Evolutionary conservation across 2,888 invertebrate genomes (phyloP).

Genomic region (Hypomecis atomaria): DNA sequence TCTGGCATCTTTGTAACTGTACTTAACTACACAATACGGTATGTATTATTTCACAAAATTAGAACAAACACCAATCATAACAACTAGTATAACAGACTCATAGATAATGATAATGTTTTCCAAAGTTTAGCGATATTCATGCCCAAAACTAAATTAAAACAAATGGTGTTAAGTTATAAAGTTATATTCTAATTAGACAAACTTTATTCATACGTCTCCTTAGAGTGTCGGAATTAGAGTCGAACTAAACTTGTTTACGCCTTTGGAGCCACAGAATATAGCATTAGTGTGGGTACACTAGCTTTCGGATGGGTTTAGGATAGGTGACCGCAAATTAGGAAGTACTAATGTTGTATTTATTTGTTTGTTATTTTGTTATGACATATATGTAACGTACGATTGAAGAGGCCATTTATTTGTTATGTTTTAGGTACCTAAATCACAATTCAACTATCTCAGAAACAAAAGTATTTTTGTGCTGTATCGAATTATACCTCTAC

Average conservation of each 20-base stretch:
- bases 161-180: conserved; percentile 72
- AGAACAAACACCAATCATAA: conserved; percentile 27
- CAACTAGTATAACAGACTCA: conserved; percentile 24
- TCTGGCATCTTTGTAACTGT: too few relatives aligned
- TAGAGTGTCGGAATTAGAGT: conserved; percentile 76
- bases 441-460: too few relatives aligned
- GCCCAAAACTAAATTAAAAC: conserved; percentile 70
- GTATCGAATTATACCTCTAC: too few relatives aligned
- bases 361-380: too few relatives aligned
- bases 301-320: not conserved
- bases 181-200: conserved; percentile 75
- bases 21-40: too few relatives aligned
- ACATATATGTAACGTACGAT: too few relatives aligned
- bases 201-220: conserved; percentile 61
- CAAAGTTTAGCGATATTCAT: conserved; percentile 45
- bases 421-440: too few relatives aligned
- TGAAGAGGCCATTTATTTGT: too few relatives aligned
- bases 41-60: not conserved
- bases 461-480: too few relatives aligned
- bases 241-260: conserved; percentile 78
- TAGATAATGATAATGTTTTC: conserved; percentile 42
- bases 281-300: conserved; percentile 2
- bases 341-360: too few relatives aligned
- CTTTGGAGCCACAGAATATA: conserved; percentile 49
- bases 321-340: not conserved